Evolutionary conservation across 2,797 vertebrate genomes (phyloP).

Genomic region (Arrhamphus sclerolepis): DNA sequence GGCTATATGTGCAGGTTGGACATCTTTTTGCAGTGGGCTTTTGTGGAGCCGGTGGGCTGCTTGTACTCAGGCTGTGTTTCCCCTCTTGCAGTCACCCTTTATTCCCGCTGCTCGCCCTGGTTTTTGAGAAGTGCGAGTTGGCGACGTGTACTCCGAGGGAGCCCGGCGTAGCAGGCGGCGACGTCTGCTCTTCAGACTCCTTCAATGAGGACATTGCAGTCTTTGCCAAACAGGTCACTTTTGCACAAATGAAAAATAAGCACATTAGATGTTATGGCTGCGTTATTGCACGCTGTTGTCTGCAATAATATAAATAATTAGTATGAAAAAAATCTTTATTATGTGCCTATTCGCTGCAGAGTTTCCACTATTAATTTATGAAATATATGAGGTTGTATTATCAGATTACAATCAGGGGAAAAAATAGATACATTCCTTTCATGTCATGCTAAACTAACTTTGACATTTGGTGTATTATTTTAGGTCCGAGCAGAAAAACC

Average conservation of each 20-base stretch:
- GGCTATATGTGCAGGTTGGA: conserved; percentile 27
- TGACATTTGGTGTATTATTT: conserved; percentile 71
- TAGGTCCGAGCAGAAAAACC: conserved; percentile 99
- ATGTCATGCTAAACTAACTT: conserved; percentile 61
- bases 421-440: conserved; percentile 5
- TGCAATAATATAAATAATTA: conserved; percentile 9
- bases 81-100: conserved; percentile 95
- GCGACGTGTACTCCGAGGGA: conserved; percentile 99
- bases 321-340: no score
- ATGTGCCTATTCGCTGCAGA: conserved; percentile 12
- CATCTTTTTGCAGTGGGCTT: conserved; percentile 67
- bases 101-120: conserved; percentile 98
- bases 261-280: conserved; percentile 26
- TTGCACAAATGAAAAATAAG: conserved; percentile 27
- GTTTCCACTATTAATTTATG: not conserved
- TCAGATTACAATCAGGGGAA: not conserved
- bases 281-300: conserved; percentile 28
- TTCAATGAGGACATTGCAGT: conserved; percentile 99
- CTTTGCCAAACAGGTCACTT: conserved; percentile 98
- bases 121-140: conserved; percentile 99
- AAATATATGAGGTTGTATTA: conserved; percentile 5
- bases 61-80: conserved; percentile 77
- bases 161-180: conserved; percentile 97
- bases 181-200: conserved; percentile 99
- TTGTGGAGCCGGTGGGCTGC: conserved; percentile 61